Evolutionary conservation across 1,140 invertebrate species (phyloP).

Genomic region (Campoletis sonorensis): DNA sequence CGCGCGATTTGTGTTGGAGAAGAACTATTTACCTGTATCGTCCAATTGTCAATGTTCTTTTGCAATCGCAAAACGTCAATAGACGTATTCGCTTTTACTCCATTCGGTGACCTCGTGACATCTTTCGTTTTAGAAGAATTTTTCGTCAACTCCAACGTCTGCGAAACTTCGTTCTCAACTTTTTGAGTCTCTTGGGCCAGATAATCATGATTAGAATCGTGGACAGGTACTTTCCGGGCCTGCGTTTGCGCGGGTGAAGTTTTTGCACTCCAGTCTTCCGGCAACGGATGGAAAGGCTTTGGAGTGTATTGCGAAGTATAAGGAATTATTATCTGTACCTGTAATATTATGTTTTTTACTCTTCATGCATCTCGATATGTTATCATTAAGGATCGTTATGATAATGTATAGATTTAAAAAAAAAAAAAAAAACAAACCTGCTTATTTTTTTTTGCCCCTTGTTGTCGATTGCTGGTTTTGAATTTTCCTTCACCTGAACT

Average conservation of each 20-base stretch:
- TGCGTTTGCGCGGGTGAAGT: slow-evolving; percentile 64
- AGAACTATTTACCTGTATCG: slow-evolving; percentile 81
- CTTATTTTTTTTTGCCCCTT: slow-evolving; percentile 60
- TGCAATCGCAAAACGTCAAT: slow-evolving; percentile 85
- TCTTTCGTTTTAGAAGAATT: slow-evolving; percentile 63
- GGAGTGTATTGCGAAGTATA: slow-evolving; percentile 82
- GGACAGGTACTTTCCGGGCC: slow-evolving; percentile 74
- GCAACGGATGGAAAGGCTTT: slow-evolving; percentile 74
- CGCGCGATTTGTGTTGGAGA: background rate
- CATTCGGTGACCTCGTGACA: slow-evolving; percentile 61
- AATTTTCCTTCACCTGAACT: background rate
- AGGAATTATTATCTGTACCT: slow-evolving; percentile 87
- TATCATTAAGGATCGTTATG: background rate
- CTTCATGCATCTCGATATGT: background rate
- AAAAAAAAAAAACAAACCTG: slow-evolving; percentile 57
- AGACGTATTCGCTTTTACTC: slow-evolving; percentile 71
- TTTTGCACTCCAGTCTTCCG: slow-evolving; percentile 61
- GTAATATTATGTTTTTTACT: slow-evolving; percentile 51
- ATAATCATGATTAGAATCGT: slow-evolving; percentile 63
- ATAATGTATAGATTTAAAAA: background rate
- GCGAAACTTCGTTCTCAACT: slow-evolving; percentile 65
- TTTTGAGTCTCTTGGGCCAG: slow-evolving; percentile 63
- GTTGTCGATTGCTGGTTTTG: slow-evolving; percentile 32
- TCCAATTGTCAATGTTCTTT: slow-evolving; percentile 91
- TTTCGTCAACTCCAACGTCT: slow-evolving; percentile 52